Evolutionary conservation across 1,140 invertebrate species (phyloP).

Genomic region (Eciton burchellii): DNA sequence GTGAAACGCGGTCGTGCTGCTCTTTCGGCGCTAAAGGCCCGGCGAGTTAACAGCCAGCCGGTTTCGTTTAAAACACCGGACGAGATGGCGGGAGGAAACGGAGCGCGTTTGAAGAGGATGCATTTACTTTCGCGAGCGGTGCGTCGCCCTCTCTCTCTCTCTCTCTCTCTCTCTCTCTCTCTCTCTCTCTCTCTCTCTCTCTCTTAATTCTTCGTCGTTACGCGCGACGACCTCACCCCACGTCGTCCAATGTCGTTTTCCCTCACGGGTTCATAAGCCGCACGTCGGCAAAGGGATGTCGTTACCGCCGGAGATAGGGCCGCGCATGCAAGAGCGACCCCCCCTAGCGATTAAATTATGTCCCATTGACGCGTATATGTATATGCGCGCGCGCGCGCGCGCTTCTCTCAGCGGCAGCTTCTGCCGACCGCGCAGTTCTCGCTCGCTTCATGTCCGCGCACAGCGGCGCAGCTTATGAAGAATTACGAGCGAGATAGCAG

Average conservation of each 20-base stretch:
- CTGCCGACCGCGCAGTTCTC: slow-evolving; percentile 79
- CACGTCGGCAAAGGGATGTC: slow-evolving; percentile 66
- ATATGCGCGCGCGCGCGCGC: slow-evolving; percentile 13
- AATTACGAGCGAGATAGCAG: slow-evolving; percentile 82
- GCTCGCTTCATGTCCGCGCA: slow-evolving; percentile 72
- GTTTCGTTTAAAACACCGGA: slow-evolving; percentile 22
- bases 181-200: slow-evolving; percentile 3
- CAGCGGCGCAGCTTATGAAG: slow-evolving; percentile 78
- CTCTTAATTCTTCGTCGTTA: slow-evolving; percentile 63
- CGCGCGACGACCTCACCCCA: slow-evolving; percentile 56
- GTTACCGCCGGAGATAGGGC: slow-evolving; percentile 77
- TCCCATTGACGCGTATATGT: slow-evolving; percentile 64
- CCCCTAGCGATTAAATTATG: slow-evolving; percentile 84
- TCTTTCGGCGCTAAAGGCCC: slow-evolving; percentile 10
- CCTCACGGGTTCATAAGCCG: slow-evolving; percentile 39
- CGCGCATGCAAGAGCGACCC: slow-evolving; percentile 77
- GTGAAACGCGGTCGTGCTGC: not conserved
- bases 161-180: slow-evolving; percentile 37
- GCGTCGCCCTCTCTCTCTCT: slow-evolving; percentile 12
- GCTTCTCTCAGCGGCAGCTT: slow-evolving; percentile 33
- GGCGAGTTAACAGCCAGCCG: slow-evolving; percentile 8
- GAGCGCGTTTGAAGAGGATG: slow-evolving; percentile 54
- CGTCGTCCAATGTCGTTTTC: slow-evolving; percentile 64
- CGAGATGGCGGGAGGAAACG: not conserved
- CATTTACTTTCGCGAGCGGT: slow-evolving; percentile 62